Conservation (phyloP, 2,888 invertebrate species). For the Oscheius sp. region DNA sequence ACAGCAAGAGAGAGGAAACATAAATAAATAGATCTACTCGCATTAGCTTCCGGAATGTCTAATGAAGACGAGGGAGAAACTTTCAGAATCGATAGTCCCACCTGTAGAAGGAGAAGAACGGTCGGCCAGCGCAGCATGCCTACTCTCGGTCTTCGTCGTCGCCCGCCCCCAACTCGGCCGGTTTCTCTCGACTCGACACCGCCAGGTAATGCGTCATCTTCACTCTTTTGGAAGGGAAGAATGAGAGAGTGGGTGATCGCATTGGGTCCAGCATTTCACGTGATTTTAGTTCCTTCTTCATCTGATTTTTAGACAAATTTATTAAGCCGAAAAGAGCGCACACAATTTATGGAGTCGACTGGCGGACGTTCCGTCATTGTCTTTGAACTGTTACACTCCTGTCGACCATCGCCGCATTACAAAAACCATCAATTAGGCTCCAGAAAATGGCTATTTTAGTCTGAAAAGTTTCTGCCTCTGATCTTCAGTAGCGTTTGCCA, state of each 20-base stretch:
- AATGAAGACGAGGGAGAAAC: too few relatives aligned
- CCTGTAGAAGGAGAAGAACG: conserved; percentile 11
- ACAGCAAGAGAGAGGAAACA: not conserved
- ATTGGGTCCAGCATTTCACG: not conserved
- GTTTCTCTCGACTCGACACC: conserved; percentile 18
- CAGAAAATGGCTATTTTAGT: too few relatives aligned
- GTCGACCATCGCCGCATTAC: too few relatives aligned
- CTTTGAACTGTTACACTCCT: too few relatives aligned
- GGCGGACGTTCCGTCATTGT: not conserved
- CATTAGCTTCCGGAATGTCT: too few relatives aligned
- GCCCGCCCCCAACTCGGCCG: conserved; percentile 17
- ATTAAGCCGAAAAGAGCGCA: too few relatives aligned
- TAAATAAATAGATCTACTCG: not conserved
- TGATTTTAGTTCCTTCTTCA: too few relatives aligned
- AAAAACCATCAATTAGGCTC: too few relatives aligned
- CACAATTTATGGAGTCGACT: not conserved
- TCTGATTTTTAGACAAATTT: too few relatives aligned
- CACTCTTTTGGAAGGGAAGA: not conserved
- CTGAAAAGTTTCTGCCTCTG: too few relatives aligned
- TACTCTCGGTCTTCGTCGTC: conserved; percentile 27
- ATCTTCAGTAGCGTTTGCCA: too few relatives aligned
- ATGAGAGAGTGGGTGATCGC: not conserved
- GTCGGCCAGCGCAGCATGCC: conserved; percentile 20
- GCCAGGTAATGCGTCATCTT: conserved; percentile 19
- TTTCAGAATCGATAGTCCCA: not conserved